Conservation (phyloP, 2,113 vertebrate species). For the Lampris incognitus region DNA sequence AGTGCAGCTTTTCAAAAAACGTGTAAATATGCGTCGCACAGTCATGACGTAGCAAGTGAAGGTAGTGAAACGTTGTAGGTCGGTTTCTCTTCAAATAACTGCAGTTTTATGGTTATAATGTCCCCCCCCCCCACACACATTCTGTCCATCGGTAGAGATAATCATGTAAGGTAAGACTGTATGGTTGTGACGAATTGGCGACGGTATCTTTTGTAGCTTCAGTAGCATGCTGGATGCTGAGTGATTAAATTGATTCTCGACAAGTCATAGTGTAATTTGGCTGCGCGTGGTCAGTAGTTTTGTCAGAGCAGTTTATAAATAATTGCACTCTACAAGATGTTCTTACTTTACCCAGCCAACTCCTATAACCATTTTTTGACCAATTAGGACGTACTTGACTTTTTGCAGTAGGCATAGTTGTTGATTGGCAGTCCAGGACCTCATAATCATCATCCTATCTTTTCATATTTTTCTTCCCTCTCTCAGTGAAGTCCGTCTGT, state of each 20-base stretch:
- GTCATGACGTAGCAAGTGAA: slow-evolving; percentile 4
- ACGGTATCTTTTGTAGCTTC: neutral
- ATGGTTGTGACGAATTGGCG: neutral
- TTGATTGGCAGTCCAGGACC: neutral
- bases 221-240: neutral
- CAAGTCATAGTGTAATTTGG: too few relatives aligned
- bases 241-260: too few relatives aligned
- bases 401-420: too few relatives aligned
- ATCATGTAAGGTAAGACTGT: slow-evolving; percentile 42
- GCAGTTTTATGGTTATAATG: neutral
- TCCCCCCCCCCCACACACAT: neutral
- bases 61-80: neutral
- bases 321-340: too few relatives aligned
- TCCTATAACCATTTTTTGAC: too few relatives aligned
- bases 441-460: neutral
- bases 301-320: too few relatives aligned
- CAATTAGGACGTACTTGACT: too few relatives aligned
- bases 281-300: too few relatives aligned
- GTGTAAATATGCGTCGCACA: slow-evolving; percentile 32
- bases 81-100: neutral
- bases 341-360: too few relatives aligned
- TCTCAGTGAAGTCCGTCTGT: slow-evolving; percentile 7
- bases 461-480: neutral
- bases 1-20: neutral
- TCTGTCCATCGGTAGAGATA: neutral